A percentile compares a stretch with the other conserved stretches of the same genome.
Conservation (phyloP, 2,888 invertebrate genomes). For the Xanthia togata region DNA sequence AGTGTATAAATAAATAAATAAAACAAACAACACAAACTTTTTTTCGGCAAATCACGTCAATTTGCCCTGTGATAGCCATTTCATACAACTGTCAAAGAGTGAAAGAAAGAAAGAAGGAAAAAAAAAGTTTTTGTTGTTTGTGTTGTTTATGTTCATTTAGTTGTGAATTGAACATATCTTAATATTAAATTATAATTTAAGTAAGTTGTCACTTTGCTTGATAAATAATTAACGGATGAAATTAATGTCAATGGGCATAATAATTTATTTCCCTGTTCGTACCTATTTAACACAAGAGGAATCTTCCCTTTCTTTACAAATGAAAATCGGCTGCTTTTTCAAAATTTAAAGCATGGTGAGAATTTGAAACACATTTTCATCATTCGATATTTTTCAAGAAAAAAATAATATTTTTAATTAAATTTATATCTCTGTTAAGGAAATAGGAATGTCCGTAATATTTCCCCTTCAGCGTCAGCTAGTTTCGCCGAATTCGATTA, state of each 20-base stretch:
- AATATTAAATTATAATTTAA: too few species aligned
- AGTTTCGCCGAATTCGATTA: conserved; percentile 30
- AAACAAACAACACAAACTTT: too few species aligned
- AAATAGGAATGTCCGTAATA: conserved; percentile 15
- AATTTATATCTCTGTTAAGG: conserved; percentile 18
- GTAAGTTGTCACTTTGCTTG: too few species aligned
- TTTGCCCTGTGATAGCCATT: too few species aligned
- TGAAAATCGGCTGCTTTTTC: background rate
- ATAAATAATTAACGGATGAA: too few species aligned
- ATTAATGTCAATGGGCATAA: background rate
- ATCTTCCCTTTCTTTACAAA: background rate
- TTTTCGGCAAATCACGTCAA: too few species aligned
- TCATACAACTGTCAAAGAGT: too few species aligned
- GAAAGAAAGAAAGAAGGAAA: too few species aligned
- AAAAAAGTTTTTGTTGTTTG: too few species aligned
- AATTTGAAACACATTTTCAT: background rate
- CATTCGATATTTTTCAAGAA: background rate
- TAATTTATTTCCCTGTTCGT: background rate
- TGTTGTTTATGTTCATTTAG: too few species aligned
- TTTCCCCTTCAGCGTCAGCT: conserved; percentile 2
- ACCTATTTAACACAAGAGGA: background rate
- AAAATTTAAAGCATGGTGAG: background rate
- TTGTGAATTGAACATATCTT: too few species aligned
- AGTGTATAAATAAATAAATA: too few species aligned
- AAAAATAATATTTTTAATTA: conserved; percentile 41